These are phyloP conservation scores for Dallia pectoralis DNA, from an alignment of 2,797 vertebrate species.

Conservation along the genomic window DNA sequence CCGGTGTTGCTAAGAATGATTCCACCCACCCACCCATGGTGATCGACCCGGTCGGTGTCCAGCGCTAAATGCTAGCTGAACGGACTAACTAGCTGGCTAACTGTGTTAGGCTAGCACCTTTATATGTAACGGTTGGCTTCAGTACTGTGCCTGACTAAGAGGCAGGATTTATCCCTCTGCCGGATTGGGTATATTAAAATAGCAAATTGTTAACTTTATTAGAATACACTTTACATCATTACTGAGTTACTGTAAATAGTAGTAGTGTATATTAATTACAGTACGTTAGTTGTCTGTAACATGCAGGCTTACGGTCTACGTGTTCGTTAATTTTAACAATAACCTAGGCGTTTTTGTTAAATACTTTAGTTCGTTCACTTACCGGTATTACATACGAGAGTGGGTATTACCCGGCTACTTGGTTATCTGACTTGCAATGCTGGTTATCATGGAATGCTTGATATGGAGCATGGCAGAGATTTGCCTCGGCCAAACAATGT, in stretches of 20 bases:
- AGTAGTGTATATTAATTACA: too few relatives aligned
- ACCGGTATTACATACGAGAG: too few relatives aligned
- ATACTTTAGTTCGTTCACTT: background rate
- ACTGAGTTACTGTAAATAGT: too few relatives aligned
- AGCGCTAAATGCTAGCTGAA: background rate
- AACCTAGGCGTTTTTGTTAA: background rate
- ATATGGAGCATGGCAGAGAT: background rate
- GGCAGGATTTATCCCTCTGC: background rate
- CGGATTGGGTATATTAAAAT: too few relatives aligned
- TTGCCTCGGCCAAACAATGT: background rate
- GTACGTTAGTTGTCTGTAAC: background rate
- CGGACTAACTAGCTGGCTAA: background rate
- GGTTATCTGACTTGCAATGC: too few relatives aligned
- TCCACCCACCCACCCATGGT: background rate
- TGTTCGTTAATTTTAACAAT: background rate
- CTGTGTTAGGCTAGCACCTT: background rate
- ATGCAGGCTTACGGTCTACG: background rate
- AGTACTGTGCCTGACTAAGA: background rate
- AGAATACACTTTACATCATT: too few relatives aligned
- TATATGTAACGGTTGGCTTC: background rate
- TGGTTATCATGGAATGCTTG: background rate
- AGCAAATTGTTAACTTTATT: too few relatives aligned
- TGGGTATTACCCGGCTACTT: too few relatives aligned
- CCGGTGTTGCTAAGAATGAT: conserved; percentile 18
- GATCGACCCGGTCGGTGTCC: background rate